A percentile compares a stretch with the other conserved stretches of the same genome.
These are phyloP conservation scores for Mormyrus proboscirostris DNA, from an alignment of 2,797 vertebrate genomes.

Conservation along the genomic window DNA sequence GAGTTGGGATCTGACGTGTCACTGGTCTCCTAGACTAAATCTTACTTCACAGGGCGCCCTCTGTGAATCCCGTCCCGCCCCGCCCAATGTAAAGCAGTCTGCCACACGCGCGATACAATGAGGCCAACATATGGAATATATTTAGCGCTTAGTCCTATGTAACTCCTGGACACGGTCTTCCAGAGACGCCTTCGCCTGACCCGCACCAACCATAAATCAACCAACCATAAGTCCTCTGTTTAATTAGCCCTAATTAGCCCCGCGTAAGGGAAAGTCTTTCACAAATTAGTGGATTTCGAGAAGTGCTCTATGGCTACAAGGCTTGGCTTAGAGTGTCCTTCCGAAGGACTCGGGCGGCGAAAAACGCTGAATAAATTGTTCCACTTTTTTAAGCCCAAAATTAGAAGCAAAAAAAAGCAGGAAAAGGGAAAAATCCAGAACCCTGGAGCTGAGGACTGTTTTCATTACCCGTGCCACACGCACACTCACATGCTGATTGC, in stretches of 20 bases:
- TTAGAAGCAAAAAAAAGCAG: constrained; percentile 3
- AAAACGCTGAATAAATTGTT: constrained; percentile 24
- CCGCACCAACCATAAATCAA: constrained; percentile 33
- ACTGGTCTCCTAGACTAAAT: background rate
- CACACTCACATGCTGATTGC: constrained; percentile 29
- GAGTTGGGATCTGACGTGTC: background rate
- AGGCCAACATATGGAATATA: constrained; percentile 42
- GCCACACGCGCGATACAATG: background rate
- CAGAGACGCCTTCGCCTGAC: constrained; percentile 29
- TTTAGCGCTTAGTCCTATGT: constrained; percentile 33
- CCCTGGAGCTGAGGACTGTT: constrained; percentile 32
- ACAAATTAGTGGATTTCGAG: constrained; percentile 22
- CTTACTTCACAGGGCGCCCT: background rate
- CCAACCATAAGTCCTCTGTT: constrained; percentile 9
- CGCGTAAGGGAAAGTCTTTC: constrained; percentile 28
- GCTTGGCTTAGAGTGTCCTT: constrained; percentile 5
- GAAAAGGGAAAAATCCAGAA: constrained; percentile 16
- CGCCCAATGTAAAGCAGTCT: background rate
- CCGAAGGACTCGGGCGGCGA: constrained; percentile 12
- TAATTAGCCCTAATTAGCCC: constrained; percentile 48
- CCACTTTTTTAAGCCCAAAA: constrained; percentile 14
- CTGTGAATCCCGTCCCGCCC: background rate
- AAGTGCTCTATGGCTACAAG: background rate
- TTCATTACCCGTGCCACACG: constrained; percentile 37
- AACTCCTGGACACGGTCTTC: constrained; percentile 34